phyloP scores from a whole-genome alignment of 2,797 vertebrate species.

The Urophycis tenuis region DNA sequence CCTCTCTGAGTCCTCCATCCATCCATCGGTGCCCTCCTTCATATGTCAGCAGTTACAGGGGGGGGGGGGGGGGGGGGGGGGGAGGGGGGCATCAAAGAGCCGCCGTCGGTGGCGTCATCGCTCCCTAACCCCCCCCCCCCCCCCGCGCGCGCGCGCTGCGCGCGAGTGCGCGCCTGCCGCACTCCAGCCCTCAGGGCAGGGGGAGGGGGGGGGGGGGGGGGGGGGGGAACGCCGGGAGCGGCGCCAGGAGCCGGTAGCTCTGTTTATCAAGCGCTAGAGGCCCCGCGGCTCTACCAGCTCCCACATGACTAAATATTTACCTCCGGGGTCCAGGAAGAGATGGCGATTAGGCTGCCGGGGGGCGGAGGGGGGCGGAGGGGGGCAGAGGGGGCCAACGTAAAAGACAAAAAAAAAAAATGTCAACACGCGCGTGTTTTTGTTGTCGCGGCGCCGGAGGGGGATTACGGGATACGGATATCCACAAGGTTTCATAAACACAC shows the following conservation, averaged over 20 bases:
- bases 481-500: conserved; percentile 1
- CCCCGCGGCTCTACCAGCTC: background rate
- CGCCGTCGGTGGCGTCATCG: background rate
- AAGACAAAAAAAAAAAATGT: background rate
- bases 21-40: conserved; percentile 11
- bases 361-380: too few relatives aligned
- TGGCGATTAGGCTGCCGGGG: background rate
- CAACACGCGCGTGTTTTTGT: background rate
- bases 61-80: too few relatives aligned
- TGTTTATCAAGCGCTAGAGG: background rate
- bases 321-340: background rate
- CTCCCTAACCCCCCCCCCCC: background rate
- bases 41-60: background rate
- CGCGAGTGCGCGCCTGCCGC: too few relatives aligned
- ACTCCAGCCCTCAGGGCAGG: too few relatives aligned
- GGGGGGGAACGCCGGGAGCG: background rate
- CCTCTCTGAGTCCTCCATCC: background rate
- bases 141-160: too few relatives aligned
- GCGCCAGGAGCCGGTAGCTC: background rate
- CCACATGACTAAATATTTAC: conserved; percentile 1
- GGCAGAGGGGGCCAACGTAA: too few relatives aligned
- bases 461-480: background rate
- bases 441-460: background rate
- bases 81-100: too few relatives aligned
- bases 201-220: too few relatives aligned